phyloP scores from a whole-genome alignment of 2,888 invertebrate species.

The Ichneumon xanthorius region DNA sequence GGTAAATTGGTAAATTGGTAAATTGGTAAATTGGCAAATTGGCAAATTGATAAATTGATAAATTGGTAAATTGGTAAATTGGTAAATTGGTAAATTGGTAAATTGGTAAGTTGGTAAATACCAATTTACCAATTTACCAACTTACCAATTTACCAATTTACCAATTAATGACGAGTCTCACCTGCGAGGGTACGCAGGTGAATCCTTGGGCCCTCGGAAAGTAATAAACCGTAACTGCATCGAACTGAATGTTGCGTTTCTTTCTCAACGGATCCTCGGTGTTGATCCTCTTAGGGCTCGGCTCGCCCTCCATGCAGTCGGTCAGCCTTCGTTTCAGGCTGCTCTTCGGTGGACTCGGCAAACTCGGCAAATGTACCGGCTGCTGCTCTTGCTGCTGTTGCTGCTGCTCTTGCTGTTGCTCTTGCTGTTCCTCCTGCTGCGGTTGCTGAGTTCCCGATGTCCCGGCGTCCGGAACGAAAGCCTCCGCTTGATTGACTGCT shows the following conservation, averaged over 20 bases:
- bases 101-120: too few species aligned
- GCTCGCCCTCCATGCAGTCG: constrained; percentile 81
- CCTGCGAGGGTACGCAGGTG: constrained; percentile 96
- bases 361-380: constrained; percentile 74
- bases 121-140: too few species aligned
- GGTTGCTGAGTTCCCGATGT: constrained; percentile 61
- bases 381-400: constrained; percentile 52
- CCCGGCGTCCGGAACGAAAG: constrained; percentile 71
- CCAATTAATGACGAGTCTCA: constrained; percentile 78
- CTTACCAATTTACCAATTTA: too few species aligned
- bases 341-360: constrained; percentile 86
- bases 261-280: constrained; percentile 87
- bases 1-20: too few species aligned
- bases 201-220: constrained; percentile 97
- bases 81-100: too few species aligned
- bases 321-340: constrained; percentile 89
- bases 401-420: constrained; percentile 50
- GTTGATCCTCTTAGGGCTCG: constrained; percentile 81
- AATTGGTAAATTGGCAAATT: too few species aligned
- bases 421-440: constrained; percentile 48
- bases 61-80: too few species aligned
- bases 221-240: constrained; percentile 97
- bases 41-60: too few species aligned
- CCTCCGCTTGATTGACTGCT: constrained; percentile 77
- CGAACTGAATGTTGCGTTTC: constrained; percentile 94